Evolutionary conservation across 2,888 invertebrate species (phyloP), one percentile per base, ranked within the genome.

Genomic region (Drosophila greeni): DNA sequence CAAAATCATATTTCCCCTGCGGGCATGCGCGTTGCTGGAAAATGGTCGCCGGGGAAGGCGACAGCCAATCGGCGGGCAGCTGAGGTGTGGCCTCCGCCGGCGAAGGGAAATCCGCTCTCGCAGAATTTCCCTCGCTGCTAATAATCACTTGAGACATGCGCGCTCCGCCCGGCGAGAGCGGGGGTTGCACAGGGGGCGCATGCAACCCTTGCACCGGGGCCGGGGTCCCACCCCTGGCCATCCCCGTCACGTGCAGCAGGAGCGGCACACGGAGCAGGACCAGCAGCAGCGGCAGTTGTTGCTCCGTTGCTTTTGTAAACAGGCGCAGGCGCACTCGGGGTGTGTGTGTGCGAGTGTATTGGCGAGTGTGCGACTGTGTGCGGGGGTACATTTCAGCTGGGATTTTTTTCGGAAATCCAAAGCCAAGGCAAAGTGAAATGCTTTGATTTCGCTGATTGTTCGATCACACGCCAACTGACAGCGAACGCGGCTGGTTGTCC

Each of bases 391-490:
- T 74, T 81, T 69, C 37, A 48, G 66, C 49, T 74, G 80, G 79
- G 82, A 80, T 70, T 66, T 80, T 83, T 74, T 52, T 52, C 24
- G 16, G 9, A 6, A 24, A 26, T 24, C 43, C 43, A 29, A 54
- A 33, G 51, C 61, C 48, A 45, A 51, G 66, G 69, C 73, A 76
- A 81, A 77, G 86, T 85, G 82, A 85, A 85, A 82, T 86, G 82
- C 82, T 87, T 84, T 87, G 85, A 85, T 86, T 85, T 75, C 70
- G 72, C 75, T 78, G 82, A 79, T 84, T 83, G 80, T 83, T 82
- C 76, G 87, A 86, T 87, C 88, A 88, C 85, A 88, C 86, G 87
- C 85, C 83, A 86, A 80, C 86, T 82, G 87, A 86, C 87, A 86
- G 84, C 85, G 83, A 72, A 86, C 84, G 84, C 76, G 79, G 82